Base-by-base conservation (phyloP, 1,140 invertebrate genomes). In the Calosoma granatense region DNA sequence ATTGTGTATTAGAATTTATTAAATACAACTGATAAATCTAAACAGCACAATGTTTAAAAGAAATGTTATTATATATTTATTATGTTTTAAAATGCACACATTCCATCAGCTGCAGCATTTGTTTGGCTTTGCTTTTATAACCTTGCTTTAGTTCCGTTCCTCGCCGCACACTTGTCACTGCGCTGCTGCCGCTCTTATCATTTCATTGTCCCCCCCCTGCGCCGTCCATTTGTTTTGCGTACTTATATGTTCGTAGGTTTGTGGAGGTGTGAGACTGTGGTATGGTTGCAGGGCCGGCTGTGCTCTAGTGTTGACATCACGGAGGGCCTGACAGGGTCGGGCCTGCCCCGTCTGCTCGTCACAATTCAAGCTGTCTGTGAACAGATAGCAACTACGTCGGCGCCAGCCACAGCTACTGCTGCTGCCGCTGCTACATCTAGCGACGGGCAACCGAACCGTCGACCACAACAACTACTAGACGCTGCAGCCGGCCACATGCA, bases 221-320 rank as follows among this genome's bases (percentile, higher is more conserved):
- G n/a, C n/a, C n/a, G n/a, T n/a, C n/a, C n/a, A n/a, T n/a, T n/a
- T n/a, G n/a, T n/a, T n/a, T n/a, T n/a, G n/a, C n/a, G n/a, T n/a
- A n/a, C n/a, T 9, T 36, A 36, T 36, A 36, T 36, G 26, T 36
- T 36, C n/a, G n/a, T 36, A 36, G 26, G 26, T 36, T n/a, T n/a
- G n/a, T 6, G 26, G 26, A 36, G 60, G 70, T 66, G 68, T 71
- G 70, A 71, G 69, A 71, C 69, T 72, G 68, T 71, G 68, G 60
- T 59, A 76, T 78, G 76, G 77, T 86, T 87, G 78, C 85, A 88
- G 86, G 84, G 81, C 72, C 77, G 76, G 72, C 78, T 88, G 74
- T 87, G 85, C 79, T 81, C 78, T 74, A 79, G 82, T 74, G 81
- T 83, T 68, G 85, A 87, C 75, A 75, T 77, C 72, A 69, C 67